A percentile compares a stretch with the other conserved stretches of the same genome.
Evolutionary conservation across 2,113 vertebrate species (phyloP).

Genomic region (Clarias batrachus): DNA sequence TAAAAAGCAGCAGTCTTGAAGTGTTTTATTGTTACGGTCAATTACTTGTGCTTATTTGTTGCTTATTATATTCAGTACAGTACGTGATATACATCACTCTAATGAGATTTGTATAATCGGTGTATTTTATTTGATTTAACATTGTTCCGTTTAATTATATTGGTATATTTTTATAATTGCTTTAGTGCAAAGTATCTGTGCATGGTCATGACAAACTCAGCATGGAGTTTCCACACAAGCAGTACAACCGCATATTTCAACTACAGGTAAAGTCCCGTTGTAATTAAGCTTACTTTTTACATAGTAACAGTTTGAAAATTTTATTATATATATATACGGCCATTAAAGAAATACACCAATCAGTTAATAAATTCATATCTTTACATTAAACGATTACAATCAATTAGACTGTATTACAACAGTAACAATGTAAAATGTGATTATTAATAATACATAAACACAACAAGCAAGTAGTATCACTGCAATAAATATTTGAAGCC

Average conservation of each 20-base stretch:
- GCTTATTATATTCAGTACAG: not conserved
- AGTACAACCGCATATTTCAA: not conserved
- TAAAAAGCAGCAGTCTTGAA: not conserved
- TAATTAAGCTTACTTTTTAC: not conserved
- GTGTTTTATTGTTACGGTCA: not conserved
- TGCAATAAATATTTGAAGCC: not conserved
- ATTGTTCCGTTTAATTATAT: not conserved
- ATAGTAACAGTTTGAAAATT: not conserved
- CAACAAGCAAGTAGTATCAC: not conserved
- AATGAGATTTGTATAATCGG: not conserved
- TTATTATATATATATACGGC: not conserved
- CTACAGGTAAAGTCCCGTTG: slow-evolving; percentile 25
- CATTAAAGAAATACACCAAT: not conserved
- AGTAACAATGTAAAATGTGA: not conserved
- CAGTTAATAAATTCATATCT: no score
- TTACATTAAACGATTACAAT: not conserved
- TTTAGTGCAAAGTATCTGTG: not conserved
- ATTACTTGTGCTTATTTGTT: not conserved
- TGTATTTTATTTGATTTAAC: no score
- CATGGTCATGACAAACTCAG: not conserved
- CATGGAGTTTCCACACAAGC: slow-evolving; percentile 19
- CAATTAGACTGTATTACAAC: not conserved
- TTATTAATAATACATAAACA: not conserved
- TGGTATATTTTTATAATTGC: no score
- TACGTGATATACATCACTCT: not conserved